A percentile compares a stretch with the other conserved stretches of the same genome.
phyloP scores from a whole-genome alignment of 2,113 vertebrate genomes.

The Chinchilla lanigera region DNA sequence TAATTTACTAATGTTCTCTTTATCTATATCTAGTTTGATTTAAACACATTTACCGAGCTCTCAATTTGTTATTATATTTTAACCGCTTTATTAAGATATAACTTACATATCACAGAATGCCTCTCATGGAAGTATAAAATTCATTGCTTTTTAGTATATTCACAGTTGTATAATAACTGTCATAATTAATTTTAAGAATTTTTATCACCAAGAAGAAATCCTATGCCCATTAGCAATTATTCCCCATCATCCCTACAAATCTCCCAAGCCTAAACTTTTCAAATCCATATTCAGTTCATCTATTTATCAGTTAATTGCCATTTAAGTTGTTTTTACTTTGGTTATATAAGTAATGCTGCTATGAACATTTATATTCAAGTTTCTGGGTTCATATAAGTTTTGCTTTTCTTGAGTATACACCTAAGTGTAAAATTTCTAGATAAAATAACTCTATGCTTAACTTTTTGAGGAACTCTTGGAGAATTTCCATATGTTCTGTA shows the following conservation, averaged over 20 bases:
- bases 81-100: not conserved
- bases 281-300: not conserved
- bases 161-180: not conserved
- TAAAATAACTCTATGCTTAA: not conserved
- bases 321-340: not conserved
- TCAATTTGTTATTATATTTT: conserved; percentile 10
- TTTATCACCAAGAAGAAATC: not conserved
- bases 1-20: conserved; percentile 19
- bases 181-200: conserved; percentile 2
- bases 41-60: not conserved
- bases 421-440: not conserved
- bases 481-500: not conserved
- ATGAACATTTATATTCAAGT: not conserved
- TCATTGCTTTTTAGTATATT: not conserved
- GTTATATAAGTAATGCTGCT: not conserved
- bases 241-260: not conserved
- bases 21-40: not conserved
- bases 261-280: not conserved
- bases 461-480: not conserved
- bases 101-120: not conserved
- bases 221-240: not conserved
- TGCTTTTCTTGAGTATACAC: not conserved
- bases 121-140: not conserved
- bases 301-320: not conserved
- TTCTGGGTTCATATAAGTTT: not conserved